Conservation (phyloP, 2,113 vertebrate species). For the Ailuropoda melanoleuca region DNA sequence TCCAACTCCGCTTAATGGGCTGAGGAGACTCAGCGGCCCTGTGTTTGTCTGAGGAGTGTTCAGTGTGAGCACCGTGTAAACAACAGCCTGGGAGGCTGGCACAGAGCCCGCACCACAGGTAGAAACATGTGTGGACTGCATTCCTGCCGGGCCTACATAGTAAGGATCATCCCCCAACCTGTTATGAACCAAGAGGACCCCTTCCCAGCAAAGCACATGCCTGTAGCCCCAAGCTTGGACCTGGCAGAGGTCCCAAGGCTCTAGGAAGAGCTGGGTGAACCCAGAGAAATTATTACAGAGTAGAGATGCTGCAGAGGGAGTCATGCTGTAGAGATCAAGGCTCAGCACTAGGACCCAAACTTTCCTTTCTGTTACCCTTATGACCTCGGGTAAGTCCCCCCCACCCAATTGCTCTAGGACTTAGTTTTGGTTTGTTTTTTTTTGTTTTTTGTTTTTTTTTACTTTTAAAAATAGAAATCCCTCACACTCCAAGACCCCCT, state of each 20-base stretch:
- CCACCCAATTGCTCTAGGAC: background rate
- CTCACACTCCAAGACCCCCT: background rate
- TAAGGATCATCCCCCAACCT: background rate
- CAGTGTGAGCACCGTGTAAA: conserved; percentile 2
- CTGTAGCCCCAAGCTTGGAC: background rate
- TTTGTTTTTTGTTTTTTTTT: background rate
- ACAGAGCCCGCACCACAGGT: conserved; percentile 74
- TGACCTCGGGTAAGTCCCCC: background rate
- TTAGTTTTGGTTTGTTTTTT: background rate
- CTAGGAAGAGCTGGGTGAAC: background rate
- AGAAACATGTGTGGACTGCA: conserved; percentile 86
- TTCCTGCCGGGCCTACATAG: conserved; percentile 75
- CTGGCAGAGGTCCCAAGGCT: background rate
- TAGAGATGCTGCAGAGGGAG: background rate
- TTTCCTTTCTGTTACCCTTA: background rate
- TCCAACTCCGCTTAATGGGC: conserved; percentile 59
- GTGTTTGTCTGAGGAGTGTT: background rate
- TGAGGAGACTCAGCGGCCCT: conserved; percentile 71
- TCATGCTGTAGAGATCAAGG: background rate
- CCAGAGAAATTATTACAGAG: background rate
- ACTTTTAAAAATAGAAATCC: background rate
- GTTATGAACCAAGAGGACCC: background rate
- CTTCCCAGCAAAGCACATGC: background rate
- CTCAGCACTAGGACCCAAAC: background rate
- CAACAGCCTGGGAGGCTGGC: conserved; percentile 80